phyloP scores from a whole-genome alignment of 2,113 vertebrate genomes.

The Morone chrysops region DNA sequence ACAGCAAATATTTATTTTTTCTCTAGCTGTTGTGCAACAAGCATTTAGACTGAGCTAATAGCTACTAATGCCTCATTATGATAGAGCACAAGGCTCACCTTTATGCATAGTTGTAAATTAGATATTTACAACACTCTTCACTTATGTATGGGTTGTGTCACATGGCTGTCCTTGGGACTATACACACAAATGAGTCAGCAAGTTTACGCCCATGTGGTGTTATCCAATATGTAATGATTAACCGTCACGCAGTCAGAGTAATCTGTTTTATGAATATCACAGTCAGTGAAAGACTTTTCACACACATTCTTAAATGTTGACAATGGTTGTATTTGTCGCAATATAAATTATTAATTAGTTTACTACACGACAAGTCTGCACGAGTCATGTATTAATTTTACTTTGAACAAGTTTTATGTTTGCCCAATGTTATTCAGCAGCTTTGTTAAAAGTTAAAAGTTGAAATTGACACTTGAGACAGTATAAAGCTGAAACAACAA shows the following conservation, averaged over 20 bases:
- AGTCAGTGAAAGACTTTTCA: not conserved
- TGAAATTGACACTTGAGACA: not conserved
- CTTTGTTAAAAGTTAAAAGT: not conserved
- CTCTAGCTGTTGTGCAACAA: not conserved
- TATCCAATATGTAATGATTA: slow-evolving; percentile 78
- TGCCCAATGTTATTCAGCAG: not conserved
- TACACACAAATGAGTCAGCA: slow-evolving; percentile 28
- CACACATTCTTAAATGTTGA: not conserved
- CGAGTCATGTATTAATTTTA: not conserved
- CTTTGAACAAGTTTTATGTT: not conserved
- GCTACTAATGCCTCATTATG: not conserved
- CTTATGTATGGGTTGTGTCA: not conserved
- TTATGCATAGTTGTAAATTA: not conserved
- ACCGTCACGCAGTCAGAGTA: slow-evolving; percentile 38
- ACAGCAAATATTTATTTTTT: not conserved
- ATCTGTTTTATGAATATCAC: slow-evolving; percentile 12
- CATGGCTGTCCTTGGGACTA: slow-evolving; percentile 17
- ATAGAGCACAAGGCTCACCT: not conserved
- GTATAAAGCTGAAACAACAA: not conserved
- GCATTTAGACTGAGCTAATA: not conserved
- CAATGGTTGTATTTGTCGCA: not conserved
- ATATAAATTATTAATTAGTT: not conserved
- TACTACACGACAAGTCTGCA: not conserved
- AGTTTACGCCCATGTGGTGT: slow-evolving; percentile 33
- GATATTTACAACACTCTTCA: not conserved